phyloP scores from a whole-genome alignment of 2,888 invertebrate genomes.

The Drosophila antonietae region DNA sequence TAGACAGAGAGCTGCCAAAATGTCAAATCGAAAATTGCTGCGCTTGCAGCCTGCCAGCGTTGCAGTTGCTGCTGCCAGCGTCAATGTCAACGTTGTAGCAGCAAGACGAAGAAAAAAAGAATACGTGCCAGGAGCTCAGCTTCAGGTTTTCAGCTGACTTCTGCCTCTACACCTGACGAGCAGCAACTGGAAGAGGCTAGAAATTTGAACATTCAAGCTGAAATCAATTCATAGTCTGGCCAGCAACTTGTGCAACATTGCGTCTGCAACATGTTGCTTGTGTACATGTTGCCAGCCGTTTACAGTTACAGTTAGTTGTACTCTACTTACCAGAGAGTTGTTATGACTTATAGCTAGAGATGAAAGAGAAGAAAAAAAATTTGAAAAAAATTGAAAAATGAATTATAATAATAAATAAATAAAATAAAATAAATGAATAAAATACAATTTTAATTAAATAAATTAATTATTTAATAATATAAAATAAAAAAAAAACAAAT shows the following conservation, averaged over 20 bases:
- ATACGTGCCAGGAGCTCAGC: constrained; percentile 39
- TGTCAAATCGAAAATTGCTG: constrained; percentile 78
- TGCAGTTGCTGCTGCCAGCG: constrained; percentile 22
- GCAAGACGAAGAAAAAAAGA: background rate
- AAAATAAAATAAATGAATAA: too few species aligned
- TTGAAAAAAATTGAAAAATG: too few species aligned
- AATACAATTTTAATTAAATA: too few species aligned
- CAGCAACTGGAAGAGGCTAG: constrained; percentile 19
- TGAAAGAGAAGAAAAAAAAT: background rate
- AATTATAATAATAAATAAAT: too few species aligned
- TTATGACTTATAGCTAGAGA: background rate
- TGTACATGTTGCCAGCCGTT: constrained; percentile 35
- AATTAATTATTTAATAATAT: too few species aligned
- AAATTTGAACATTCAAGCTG: constrained; percentile 27
- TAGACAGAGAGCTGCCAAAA: constrained; percentile 68
- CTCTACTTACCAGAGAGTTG: background rate
- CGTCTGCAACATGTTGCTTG: constrained; percentile 43
- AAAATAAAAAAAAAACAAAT: too few species aligned
- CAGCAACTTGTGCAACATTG: constrained; percentile 39
- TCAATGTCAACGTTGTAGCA: constrained; percentile 45
- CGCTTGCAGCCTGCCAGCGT: constrained; percentile 49
- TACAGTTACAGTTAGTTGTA: constrained; percentile 41
- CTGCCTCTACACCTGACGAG: constrained; percentile 37
- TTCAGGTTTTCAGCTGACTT: constrained; percentile 38
- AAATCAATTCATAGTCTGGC: constrained; percentile 40